Percentiles rank a stretch among this genome's conserved stretches.
Conservation (phyloP, 2,113 vertebrate genomes). For the Malurus cyaneus region DNA sequence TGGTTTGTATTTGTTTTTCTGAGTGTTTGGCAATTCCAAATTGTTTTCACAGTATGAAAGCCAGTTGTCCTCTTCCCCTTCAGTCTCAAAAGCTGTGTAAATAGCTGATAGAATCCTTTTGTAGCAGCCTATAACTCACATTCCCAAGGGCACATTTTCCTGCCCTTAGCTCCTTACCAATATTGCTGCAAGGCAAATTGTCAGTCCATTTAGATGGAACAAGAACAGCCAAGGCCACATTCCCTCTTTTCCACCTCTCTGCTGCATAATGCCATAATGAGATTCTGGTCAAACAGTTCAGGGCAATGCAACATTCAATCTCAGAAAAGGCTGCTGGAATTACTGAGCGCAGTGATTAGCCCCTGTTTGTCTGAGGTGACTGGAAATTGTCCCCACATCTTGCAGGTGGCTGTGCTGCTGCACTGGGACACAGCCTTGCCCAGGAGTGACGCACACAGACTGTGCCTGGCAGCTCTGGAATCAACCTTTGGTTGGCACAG, state of each 20-base stretch:
- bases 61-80: background rate
- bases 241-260: constrained; percentile 15
- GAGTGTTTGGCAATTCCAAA: background rate
- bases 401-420: background rate
- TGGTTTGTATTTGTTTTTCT: background rate
- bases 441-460: background rate
- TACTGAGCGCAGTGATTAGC: background rate
- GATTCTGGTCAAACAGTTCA: background rate
- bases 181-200: background rate
- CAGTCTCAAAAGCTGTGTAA: background rate
- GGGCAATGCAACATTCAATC: background rate
- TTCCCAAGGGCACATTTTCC: constrained; percentile 19
- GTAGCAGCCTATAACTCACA: background rate
- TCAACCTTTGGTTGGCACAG: background rate
- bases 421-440: background rate
- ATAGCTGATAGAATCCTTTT: background rate
- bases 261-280: background rate
- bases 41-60: background rate
- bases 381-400: background rate
- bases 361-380: background rate
- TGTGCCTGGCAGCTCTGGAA: background rate
- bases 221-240: constrained; percentile 17
- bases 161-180: background rate
- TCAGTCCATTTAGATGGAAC: background rate
- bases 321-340: background rate